Evolutionary conservation across 2,113 vertebrate genomes (phyloP).

Genomic region (Callionymus lyra): DNA sequence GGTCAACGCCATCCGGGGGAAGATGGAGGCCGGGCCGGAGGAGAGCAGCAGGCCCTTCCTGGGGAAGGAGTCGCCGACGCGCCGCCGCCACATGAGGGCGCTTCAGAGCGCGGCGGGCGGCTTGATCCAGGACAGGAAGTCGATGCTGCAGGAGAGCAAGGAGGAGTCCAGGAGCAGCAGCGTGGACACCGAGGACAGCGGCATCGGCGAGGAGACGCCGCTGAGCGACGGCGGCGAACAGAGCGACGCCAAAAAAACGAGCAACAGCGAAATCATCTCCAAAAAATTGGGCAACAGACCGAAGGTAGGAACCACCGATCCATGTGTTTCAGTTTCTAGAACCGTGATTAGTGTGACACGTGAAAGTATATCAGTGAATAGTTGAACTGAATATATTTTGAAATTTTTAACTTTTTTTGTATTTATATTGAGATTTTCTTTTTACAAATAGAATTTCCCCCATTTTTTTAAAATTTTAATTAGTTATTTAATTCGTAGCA

Average conservation of each 20-base stretch:
- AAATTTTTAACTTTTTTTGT: no score
- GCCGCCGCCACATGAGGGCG: conserved; percentile 54
- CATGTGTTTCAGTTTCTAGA: no score
- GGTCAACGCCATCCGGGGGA: conserved; percentile 49
- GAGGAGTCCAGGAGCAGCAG: conserved; percentile 55
- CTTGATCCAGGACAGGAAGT: conserved; percentile 41
- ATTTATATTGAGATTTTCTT: no score
- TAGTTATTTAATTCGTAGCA: no score
- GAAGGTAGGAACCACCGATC: conserved; percentile 45
- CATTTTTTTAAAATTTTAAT: no score
- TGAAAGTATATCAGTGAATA: no score
- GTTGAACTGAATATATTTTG: no score
- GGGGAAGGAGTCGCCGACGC: conserved; percentile 62
- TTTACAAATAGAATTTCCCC: no score
- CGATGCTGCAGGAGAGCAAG: conserved; percentile 46
- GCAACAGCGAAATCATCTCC: conserved; percentile 2
- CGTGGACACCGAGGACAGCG: conserved; percentile 64
- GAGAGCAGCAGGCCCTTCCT: conserved; percentile 45
- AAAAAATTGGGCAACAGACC: conserved; percentile 36
- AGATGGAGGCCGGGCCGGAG: conserved; percentile 51
- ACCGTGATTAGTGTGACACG: no score
- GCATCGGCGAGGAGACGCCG: conserved; percentile 54
- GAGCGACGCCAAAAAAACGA: conserved; percentile 24
- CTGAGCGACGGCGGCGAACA: conserved; percentile 49
- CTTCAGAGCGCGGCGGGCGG: conserved; percentile 31